Percentiles rank a stretch among this genome's conserved stretches.
Conservation (phyloP, 2,888 invertebrate genomes). For the Pogonocherus hispidulus region DNA sequence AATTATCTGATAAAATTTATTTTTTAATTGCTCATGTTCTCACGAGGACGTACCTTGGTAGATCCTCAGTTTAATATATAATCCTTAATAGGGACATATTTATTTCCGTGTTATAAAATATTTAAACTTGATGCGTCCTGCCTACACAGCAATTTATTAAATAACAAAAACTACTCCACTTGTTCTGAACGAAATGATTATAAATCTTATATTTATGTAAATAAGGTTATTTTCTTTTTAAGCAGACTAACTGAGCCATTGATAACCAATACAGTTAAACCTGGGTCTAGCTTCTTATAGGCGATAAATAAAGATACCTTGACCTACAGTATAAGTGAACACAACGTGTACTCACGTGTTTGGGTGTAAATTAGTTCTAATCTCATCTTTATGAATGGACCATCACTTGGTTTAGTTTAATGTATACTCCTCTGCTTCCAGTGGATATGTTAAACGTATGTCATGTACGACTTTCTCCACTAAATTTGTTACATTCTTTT, state of each 20-base stretch:
- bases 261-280: not conserved
- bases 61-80: too few relatives aligned
- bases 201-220: conserved; percentile 20
- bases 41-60: too few relatives aligned
- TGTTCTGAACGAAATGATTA: not conserved
- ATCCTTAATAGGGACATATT: too few relatives aligned
- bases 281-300: not conserved
- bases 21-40: too few relatives aligned
- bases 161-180: not conserved
- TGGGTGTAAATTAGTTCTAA: conserved; percentile 26
- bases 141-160: conserved; percentile 7
- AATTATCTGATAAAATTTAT: too few relatives aligned
- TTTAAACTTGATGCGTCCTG: not conserved
- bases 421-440: not conserved
- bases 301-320: conserved; percentile 19
- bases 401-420: conserved; percentile 17
- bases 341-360: not conserved
- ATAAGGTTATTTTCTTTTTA: not conserved
- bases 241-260: not conserved
- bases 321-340: not conserved
- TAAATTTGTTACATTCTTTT: conserved; percentile 12
- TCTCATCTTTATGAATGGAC: conserved; percentile 29
- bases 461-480: conserved; percentile 21
- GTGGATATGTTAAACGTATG: not conserved
- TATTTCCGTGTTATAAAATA: too few relatives aligned